Conservation (phyloP, 2,113 vertebrate species). For the Polyodon spathula region DNA sequence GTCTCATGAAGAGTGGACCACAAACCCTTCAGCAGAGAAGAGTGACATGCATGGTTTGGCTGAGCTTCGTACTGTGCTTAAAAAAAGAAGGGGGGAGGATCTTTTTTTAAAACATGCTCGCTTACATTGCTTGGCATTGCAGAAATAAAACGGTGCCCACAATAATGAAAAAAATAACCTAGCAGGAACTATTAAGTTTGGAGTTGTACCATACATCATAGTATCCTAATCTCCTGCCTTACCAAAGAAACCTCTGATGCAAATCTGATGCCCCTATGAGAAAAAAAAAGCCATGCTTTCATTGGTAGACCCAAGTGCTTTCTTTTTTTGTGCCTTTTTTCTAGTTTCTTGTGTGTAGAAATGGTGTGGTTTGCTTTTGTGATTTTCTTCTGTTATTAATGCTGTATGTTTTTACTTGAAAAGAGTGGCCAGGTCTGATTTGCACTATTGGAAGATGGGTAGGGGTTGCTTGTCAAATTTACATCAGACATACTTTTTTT, state of each 20-base stretch:
- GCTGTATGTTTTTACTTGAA: slow-evolving; percentile 73
- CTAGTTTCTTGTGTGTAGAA: slow-evolving; percentile 42
- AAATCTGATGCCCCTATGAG: slow-evolving; percentile 44
- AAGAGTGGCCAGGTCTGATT: slow-evolving; percentile 71
- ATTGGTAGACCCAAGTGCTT: neutral
- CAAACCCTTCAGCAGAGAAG: slow-evolving; percentile 7
- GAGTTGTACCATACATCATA: slow-evolving; percentile 34
- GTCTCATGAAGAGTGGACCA: slow-evolving; percentile 70
- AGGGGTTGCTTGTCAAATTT: slow-evolving; percentile 47
- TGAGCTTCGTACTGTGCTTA: slow-evolving; percentile 66
- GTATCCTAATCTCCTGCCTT: slow-evolving; percentile 69
- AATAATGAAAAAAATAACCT: slow-evolving; percentile 33
- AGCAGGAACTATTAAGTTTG: slow-evolving; percentile 51
- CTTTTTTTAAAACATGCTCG: slow-evolving; percentile 41
- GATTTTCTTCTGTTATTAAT: slow-evolving; percentile 40
- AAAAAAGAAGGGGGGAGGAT: slow-evolving; percentile 42
- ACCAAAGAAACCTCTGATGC: slow-evolving; percentile 88
- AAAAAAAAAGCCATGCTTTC: slow-evolving; percentile 26
- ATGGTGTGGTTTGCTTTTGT: slow-evolving; percentile 37
- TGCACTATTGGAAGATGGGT: slow-evolving; percentile 70
- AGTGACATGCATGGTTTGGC: slow-evolving; percentile 59
- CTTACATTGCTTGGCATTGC: slow-evolving; percentile 55
- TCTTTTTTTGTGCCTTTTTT: slow-evolving; percentile 19
- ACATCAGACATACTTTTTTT: slow-evolving; percentile 30
- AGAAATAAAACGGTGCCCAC: slow-evolving; percentile 54